Conservation (phyloP, 2,113 vertebrate species). For the Natator depressus region DNA sequence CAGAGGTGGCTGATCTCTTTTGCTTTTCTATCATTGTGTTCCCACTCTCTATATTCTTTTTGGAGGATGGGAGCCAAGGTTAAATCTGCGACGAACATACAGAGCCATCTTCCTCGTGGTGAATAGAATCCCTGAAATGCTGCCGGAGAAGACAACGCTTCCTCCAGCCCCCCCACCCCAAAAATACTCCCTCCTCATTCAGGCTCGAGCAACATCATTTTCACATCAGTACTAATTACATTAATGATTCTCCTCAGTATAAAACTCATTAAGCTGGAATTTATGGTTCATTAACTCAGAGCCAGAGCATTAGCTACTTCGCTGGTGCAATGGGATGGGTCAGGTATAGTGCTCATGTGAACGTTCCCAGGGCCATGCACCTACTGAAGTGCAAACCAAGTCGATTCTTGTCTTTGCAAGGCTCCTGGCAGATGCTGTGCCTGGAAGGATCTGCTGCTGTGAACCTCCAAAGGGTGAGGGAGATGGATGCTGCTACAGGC, state of each 20-base stretch:
- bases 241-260: constrained; percentile 75
- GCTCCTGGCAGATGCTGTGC: not conserved
- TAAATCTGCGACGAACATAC: constrained; percentile 50
- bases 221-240: constrained; percentile 70
- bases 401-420: not conserved
- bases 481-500: not conserved
- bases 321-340: not conserved
- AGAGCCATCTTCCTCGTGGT: constrained; percentile 41
- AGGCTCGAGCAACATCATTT: constrained; percentile 54
- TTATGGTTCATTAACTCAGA: constrained; percentile 63
- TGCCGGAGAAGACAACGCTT: not conserved
- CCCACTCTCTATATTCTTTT: constrained; percentile 37
- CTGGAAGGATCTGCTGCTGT: not conserved
- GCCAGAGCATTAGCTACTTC: not conserved
- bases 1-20: not conserved
- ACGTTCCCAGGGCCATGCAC: not conserved
- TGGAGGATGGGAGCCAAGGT: constrained; percentile 47
- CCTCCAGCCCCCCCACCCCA: not conserved
- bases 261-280: constrained; percentile 72
- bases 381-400: not conserved
- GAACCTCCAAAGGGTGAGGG: accelerated
- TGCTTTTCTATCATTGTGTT: not conserved
- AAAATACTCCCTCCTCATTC: not conserved
- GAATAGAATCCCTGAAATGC: not conserved
- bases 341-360: accelerated